phyloP scores from a whole-genome alignment of 2,113 vertebrate species.

The Xenus cinereus region DNA sequence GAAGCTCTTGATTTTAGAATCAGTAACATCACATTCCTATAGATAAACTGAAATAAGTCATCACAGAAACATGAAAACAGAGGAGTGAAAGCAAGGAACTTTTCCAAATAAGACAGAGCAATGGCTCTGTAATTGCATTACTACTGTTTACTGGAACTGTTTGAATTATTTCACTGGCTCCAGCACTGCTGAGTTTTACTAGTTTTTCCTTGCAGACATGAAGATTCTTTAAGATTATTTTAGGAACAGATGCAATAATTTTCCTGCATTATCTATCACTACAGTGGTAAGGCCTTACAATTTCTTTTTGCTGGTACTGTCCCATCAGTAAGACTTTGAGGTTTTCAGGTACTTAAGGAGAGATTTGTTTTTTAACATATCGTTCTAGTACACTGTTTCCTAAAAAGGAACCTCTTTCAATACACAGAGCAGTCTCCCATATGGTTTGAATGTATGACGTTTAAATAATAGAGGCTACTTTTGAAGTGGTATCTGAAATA shows the following conservation, averaged over 20 bases:
- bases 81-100: background rate
- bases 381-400: background rate
- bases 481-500: background rate
- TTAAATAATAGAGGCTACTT: background rate
- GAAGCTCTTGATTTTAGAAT: background rate
- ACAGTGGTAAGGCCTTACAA: background rate
- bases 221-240: background rate
- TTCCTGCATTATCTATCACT: background rate
- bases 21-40: background rate
- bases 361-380: background rate
- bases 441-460: background rate
- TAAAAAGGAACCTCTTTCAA: background rate
- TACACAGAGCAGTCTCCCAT: background rate
- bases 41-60: background rate
- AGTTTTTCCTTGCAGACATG: background rate
- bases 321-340: background rate
- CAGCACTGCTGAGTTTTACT: background rate
- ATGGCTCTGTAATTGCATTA: background rate
- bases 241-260: background rate
- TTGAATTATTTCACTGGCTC: background rate
- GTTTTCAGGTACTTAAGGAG: background rate
- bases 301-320: background rate
- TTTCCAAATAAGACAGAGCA: background rate
- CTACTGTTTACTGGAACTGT: background rate
- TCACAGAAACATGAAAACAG: background rate